Evolutionary conservation across 2,113 vertebrate species (phyloP), one percentile per base, ranked within the genome.

Genomic region (Burhinus bistriatus): DNA sequence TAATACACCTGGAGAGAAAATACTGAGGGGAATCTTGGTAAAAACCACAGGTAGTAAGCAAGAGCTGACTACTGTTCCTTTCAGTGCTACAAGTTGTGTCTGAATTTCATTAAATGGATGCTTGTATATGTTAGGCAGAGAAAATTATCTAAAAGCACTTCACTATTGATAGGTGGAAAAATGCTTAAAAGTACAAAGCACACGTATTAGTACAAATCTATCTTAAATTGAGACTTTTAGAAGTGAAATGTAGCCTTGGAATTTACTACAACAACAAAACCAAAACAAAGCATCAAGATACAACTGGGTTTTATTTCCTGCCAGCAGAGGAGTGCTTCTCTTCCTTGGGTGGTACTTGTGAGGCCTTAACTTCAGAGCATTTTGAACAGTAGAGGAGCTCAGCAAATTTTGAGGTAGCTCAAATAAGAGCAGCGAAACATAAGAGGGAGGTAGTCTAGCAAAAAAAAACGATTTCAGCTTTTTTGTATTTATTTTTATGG

Each of bases 151-250:
- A 9, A 36, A 69, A 69, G 13, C 79, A 36, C 21, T 17, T 78
- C 0, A 0, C 2, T 52, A 26, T 20, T 4, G 3, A 26, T 49
- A 52, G 44, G 7, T 66, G 17, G 17, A 21, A 62, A 65, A 89
- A 72, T 22, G 2, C 32, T 83, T 57, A 10, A 2, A 89, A 49
- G 9, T 84, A 45, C 32, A 45, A 70, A 80, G 23, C 5, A 20
- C 1, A 1, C 70, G 12, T 49, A 21, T 81, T 42, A 71, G 49
- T 87, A 84, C 21, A 66, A 57, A 45, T 3, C 1, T 23, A 6
- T 72, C 21, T 59, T 90, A 64, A 89, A 71, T 10, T 80, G 27
- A 58, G 51, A 34, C n/a, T 73, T 88, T 3, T 9, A 15, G 25
- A 62, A 70, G 38, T 78, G 47, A 78, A 81, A 44, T 40, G 15